Conservation (phyloP, 1,140 invertebrate species). For the Ooceraea biroi region DNA sequence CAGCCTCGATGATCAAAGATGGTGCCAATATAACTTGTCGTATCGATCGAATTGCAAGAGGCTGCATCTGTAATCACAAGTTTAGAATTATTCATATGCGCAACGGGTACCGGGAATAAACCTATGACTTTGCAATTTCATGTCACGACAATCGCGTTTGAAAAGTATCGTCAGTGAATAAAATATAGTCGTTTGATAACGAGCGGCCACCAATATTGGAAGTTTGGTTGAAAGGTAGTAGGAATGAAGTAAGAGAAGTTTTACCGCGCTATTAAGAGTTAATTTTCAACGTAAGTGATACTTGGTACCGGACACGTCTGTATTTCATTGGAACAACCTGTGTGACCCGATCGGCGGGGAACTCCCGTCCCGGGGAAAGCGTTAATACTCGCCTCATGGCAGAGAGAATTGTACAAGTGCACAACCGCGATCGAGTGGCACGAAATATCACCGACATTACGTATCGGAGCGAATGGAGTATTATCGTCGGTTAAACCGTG, state of each 20-base stretch:
- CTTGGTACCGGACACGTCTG: not conserved
- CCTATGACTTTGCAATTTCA: not conserved
- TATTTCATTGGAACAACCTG: conserved; percentile 25
- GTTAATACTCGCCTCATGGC: conserved; percentile 51
- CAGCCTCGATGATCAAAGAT: conserved; percentile 28
- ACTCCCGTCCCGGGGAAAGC: conserved; percentile 2
- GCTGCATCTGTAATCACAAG: not conserved
- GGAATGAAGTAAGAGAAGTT: not conserved
- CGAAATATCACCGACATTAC: conserved; percentile 58
- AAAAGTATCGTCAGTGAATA: not conserved
- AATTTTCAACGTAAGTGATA: conserved; percentile 30
- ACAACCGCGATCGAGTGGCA: conserved; percentile 51
- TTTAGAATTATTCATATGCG: not conserved
- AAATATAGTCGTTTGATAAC: not conserved
- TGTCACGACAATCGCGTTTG: not conserved
- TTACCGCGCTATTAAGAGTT: conserved; percentile 7
- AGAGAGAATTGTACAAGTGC: conserved; percentile 48
- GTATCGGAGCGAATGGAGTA: conserved; percentile 47
- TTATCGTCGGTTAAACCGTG: conserved; percentile 57
- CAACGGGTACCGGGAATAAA: no score
- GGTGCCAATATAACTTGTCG: not conserved
- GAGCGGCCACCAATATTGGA: not conserved
- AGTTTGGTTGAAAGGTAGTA: not conserved
- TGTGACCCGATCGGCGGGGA: not conserved
- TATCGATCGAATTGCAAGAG: not conserved